Evolutionary conservation across 1,140 invertebrate species (phyloP), one percentile per base, ranked within the genome.

Genomic region (Sinella curviseta): DNA sequence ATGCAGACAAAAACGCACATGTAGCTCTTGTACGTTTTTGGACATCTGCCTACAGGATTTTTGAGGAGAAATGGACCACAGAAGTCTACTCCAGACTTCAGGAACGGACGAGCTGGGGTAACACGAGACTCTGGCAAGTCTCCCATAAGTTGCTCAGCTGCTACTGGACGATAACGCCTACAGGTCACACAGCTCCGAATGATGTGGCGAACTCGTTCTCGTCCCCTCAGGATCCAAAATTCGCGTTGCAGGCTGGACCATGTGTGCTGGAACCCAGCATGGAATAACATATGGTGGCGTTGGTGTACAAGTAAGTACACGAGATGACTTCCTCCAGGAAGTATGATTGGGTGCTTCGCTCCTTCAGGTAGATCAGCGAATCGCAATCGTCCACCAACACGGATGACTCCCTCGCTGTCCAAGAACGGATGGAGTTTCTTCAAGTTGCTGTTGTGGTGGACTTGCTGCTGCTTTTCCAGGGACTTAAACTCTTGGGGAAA

Each of bases 1-100:
- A 80, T 30, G 31, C 84, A 81, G 1, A 74, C 84, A 26, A 85
- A 84, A 31, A 84, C 20, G 24, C 54, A 60, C 14, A 77, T 54
- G 14, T 39, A 81, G 0, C 77, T 26, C 31, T 80, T 81, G n/a
- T 4, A 24, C 2, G 28, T 8, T n/a, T 74, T 57, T 3, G 8
- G 8, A 30, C 26, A 14, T 70, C 65, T 30, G 28, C 65, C 65
- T 33, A 17, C 8, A 8, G 24, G 8, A 8, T 17, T 33, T 14
- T 39, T 55, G 0, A 79, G n/a, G 28, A 8, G 0, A 14, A 75
- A 35, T 0, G 78, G 78, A 4, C 78, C 78, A 30, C 39, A 70
- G n/a, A 34, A 36, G 34, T 79, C 78, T 30, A 79, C 48, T 16
- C 73, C 78, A 0, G 34, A 33, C 0, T 54, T 14, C 0, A 2